Evolutionary conservation across 2,888 invertebrate species (phyloP).

Genomic region (Drosophila macrothrix): DNA sequence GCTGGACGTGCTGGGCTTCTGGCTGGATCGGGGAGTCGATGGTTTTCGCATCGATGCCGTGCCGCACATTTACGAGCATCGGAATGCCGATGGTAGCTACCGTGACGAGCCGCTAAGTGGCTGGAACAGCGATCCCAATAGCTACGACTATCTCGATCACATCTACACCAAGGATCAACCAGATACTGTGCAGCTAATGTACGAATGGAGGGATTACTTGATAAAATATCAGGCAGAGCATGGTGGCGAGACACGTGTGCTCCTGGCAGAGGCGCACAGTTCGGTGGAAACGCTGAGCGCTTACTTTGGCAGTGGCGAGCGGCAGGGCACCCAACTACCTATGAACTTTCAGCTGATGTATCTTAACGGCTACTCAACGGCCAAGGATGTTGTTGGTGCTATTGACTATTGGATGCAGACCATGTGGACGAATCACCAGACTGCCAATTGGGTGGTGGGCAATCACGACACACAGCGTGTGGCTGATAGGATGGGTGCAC

Average conservation of each 20-base stretch:
- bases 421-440: slow-evolving; percentile 86
- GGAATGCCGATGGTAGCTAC: slow-evolving; percentile 72
- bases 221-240: slow-evolving; percentile 83
- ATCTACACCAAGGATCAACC: slow-evolving; percentile 88
- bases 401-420: slow-evolving; percentile 87
- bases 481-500: slow-evolving; percentile 87
- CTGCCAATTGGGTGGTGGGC: slow-evolving; percentile 90
- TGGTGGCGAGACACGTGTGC: slow-evolving; percentile 84
- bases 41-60: slow-evolving; percentile 91
- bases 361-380: slow-evolving; percentile 86
- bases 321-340: slow-evolving; percentile 87
- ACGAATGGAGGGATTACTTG: slow-evolving; percentile 87
- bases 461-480: slow-evolving; percentile 89
- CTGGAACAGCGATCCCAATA: slow-evolving; percentile 85
- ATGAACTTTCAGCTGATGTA: slow-evolving; percentile 88
- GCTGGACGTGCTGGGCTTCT: slow-evolving; percentile 88
- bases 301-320: slow-evolving; percentile 87
- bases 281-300: slow-evolving; percentile 85
- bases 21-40: slow-evolving; percentile 91
- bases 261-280: slow-evolving; percentile 88
- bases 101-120: slow-evolving; percentile 86
- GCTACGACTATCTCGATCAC: slow-evolving; percentile 87
- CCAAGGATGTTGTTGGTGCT: slow-evolving; percentile 85
- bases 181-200: slow-evolving; percentile 87
- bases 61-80: slow-evolving; percentile 87